phyloP scores from a whole-genome alignment of 2,113 vertebrate genomes.

The Falcunculus frontatus region DNA sequence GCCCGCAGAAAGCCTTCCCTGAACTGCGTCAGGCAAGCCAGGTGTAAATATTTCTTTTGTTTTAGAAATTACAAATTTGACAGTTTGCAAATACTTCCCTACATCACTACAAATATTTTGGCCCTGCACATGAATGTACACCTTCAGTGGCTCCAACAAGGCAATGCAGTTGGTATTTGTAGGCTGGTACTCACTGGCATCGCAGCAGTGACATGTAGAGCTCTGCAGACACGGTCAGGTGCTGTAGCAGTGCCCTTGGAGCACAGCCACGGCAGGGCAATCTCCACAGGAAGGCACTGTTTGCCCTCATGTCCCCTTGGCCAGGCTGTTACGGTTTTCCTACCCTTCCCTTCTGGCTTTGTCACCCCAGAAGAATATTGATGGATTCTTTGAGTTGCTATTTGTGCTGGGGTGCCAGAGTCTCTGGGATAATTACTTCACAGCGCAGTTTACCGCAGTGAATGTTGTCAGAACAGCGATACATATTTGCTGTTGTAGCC shows the following conservation, averaged over 20 bases:
- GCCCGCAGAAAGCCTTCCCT: background rate
- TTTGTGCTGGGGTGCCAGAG: background rate
- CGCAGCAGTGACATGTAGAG: background rate
- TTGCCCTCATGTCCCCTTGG: background rate
- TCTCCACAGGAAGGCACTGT: background rate
- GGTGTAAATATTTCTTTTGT: background rate
- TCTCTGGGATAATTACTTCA: background rate
- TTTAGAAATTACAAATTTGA: background rate
- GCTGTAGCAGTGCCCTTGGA: background rate
- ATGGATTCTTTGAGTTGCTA: background rate
- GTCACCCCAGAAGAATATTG: background rate
- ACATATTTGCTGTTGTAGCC: background rate
- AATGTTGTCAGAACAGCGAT: background rate
- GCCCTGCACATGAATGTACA: background rate
- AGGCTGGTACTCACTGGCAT: background rate
- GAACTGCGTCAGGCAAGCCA: background rate
- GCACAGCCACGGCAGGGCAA: background rate
- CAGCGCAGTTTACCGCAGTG: background rate
- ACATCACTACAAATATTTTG: background rate
- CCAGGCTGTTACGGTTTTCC: background rate
- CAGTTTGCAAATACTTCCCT: background rate
- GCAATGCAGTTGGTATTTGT: rapidly evolving
- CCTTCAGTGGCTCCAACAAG: background rate
- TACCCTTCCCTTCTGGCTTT: background rate
- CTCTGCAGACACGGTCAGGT: background rate